Evolutionary conservation across 2,888 invertebrate species (phyloP), one percentile per base, ranked within the genome.

Genomic region (Crocallis elinguaria): DNA sequence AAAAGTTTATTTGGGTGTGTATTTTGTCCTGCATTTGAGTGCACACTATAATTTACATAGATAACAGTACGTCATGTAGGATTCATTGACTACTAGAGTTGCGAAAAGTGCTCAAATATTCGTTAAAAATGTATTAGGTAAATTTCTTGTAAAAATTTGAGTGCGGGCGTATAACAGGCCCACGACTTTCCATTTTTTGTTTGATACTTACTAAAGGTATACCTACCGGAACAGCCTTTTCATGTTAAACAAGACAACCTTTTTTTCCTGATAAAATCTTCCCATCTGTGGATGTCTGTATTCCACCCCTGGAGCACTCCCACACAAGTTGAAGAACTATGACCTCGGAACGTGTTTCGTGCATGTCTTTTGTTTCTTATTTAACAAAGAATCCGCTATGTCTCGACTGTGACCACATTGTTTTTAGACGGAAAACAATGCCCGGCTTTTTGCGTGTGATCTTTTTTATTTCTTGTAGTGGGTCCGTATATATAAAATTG

Each of bases 1-100:
- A 57, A 57, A 60, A 39, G 51, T 60, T 62, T 58, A 57, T 62
- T 50, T 44, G 42, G 25, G 17, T 27, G 35, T 29, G 1, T 19
- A 9, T 8, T 7, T 17, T 32, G 8, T 25, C 3, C 1, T n/a
- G 25, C 3, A n/a, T 8, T 25, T n/a, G 8, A n/a, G n/a, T n/a
- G n/a, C n/a, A n/a, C n/a, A n/a, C n/a, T n/a, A n/a, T n/a, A n/a
- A n/a, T n/a, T n/a, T n/a, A n/a, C n/a, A n/a, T n/a, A n/a, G n/a
- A n/a, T n/a, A n/a, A n/a, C n/a, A n/a, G n/a, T n/a, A n/a, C n/a
- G n/a, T n/a, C n/a, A n/a, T n/a, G n/a, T n/a, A n/a, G n/a, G n/a
- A n/a, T n/a, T n/a, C n/a, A n/a, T n/a, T n/a, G n/a, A n/a, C n/a
- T n/a, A n/a, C n/a, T n/a, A n/a, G n/a, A n/a, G n/a, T n/a, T n/a